Conservation (phyloP, 2,113 vertebrate species). For the Crotalus helleri region DNA sequence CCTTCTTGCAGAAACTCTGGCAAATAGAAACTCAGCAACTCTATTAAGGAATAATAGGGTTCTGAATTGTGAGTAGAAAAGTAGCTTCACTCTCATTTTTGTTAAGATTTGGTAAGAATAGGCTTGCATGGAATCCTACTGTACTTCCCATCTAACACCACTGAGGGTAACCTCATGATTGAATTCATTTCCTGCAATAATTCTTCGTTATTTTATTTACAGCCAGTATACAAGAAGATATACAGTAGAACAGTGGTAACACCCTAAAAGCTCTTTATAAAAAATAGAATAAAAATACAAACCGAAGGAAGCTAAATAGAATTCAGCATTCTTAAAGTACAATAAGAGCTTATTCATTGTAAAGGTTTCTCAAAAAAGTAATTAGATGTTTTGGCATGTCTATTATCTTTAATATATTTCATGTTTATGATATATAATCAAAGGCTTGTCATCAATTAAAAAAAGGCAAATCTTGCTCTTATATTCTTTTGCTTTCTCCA, state of each 20-base stretch:
- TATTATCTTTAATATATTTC: not conserved
- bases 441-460: not conserved
- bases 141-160: not conserved
- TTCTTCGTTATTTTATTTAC: not conserved
- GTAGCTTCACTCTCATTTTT: not conserved
- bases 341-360: not conserved
- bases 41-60: not conserved
- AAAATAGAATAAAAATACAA: not conserved
- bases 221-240: not conserved
- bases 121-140: not conserved
- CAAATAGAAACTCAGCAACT: not conserved
- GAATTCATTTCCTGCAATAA: not conserved
- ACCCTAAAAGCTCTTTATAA: not conserved
- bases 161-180: not conserved
- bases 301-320: not conserved
- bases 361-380: not conserved
- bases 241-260: not conserved
- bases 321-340: not conserved
- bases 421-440: not conserved
- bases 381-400: not conserved
- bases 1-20: not conserved
- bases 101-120: not conserved
- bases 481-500: not conserved
- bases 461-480: not conserved
- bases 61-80: not conserved